These are phyloP conservation scores for Spizaetus ornatus DNA, from an alignment of 2,113 vertebrate genomes.

Conservation along the genomic window DNA sequence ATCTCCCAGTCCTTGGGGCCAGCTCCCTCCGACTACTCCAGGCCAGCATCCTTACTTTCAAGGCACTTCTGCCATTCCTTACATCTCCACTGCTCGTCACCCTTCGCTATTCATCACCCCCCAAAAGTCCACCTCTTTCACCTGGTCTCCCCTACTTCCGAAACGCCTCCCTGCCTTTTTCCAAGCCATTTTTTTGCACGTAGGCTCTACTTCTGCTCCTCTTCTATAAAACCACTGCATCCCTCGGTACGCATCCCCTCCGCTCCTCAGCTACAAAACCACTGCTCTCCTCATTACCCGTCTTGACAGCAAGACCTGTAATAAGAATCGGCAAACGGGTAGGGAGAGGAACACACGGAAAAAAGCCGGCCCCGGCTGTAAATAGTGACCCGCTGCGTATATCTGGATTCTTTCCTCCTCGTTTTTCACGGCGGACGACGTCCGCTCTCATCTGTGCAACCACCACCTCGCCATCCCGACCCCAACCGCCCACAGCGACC, in stretches of 20 bases:
- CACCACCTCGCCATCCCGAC: background rate
- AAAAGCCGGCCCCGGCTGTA: background rate
- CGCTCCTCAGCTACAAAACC: background rate
- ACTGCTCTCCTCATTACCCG: background rate
- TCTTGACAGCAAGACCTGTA: background rate
- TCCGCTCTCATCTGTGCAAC: background rate
- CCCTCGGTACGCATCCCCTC: background rate
- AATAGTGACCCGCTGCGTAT: rapidly evolving
- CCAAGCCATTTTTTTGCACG: background rate
- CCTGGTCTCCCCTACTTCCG: background rate
- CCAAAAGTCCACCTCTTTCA: background rate
- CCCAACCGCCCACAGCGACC: background rate
- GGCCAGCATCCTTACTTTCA: background rate
- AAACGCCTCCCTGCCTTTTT: background rate
- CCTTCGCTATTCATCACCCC: background rate
- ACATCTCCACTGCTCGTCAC: background rate
- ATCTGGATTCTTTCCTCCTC: background rate
- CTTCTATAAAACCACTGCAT: background rate
- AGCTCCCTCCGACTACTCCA: background rate
- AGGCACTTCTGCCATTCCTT: background rate
- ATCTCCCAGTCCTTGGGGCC: background rate
- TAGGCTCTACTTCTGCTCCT: background rate
- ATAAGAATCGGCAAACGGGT: rapidly evolving
- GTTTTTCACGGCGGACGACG: background rate
- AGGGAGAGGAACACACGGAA: rapidly evolving